Percentiles rank a stretch among this genome's conserved stretches.
Conservation (phyloP, 2,797 vertebrate genomes). For the Arnoldichthys spilopterus region DNA sequence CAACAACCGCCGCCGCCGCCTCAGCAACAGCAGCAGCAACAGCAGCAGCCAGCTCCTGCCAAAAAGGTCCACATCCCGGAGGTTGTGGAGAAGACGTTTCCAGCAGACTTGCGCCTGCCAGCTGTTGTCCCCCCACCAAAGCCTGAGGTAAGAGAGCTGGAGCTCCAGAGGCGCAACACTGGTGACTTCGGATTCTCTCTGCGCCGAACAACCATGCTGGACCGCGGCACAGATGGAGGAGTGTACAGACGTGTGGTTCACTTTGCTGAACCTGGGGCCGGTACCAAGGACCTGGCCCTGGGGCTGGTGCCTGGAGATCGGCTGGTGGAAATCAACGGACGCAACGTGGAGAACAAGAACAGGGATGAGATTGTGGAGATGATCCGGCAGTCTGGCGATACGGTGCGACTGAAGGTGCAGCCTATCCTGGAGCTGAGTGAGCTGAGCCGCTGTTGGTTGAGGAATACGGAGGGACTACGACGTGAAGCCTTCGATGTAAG, state of each 20-base stretch:
- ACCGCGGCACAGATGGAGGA: slow-evolving; percentile 85
- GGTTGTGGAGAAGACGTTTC: slow-evolving; percentile 85
- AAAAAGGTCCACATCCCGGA: slow-evolving; percentile 79
- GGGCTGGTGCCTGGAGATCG: slow-evolving; percentile 94
- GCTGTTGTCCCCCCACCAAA: slow-evolving; percentile 80
- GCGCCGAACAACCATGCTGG: slow-evolving; percentile 94
- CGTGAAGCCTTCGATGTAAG: slow-evolving; percentile 88
- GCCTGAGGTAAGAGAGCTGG: slow-evolving; percentile 83
- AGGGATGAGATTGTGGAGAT: slow-evolving; percentile 98
- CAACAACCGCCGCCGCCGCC: slow-evolving; percentile 46
- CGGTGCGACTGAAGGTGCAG: slow-evolving; percentile 93
- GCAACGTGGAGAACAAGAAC: slow-evolving; percentile 93
- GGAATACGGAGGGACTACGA: slow-evolving; percentile 81
- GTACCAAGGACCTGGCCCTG: slow-evolving; percentile 92
- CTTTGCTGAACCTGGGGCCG: slow-evolving; percentile 93
- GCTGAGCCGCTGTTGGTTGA: slow-evolving; percentile 93
- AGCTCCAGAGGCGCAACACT: slow-evolving; percentile 91
- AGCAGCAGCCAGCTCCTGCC: slow-evolving; percentile 18
- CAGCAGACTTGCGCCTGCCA: slow-evolving; percentile 84
- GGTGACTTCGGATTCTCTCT: slow-evolving; percentile 97
- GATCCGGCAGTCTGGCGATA: slow-evolving; percentile 96
- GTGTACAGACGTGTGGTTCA: slow-evolving; percentile 92
- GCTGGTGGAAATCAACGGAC: slow-evolving; percentile 92
- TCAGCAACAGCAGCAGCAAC: slow-evolving; percentile 45
- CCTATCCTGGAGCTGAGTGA: slow-evolving; percentile 96